These are phyloP conservation scores for Ardeotis arabs DNA, from an alignment of 2,113 vertebrate genomes.

Conservation along the genomic window DNA sequence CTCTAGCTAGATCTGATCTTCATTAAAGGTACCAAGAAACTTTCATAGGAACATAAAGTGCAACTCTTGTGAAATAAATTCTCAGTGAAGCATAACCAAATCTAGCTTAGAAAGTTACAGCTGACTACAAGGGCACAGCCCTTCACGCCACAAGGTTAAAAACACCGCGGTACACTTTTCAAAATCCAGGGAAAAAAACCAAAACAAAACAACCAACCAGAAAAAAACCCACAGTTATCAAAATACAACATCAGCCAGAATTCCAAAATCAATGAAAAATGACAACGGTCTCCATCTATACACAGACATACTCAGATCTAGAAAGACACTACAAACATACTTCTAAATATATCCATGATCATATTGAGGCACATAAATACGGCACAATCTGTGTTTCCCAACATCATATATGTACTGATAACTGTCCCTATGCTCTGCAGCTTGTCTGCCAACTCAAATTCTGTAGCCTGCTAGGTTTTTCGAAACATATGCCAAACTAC, in stretches of 20 bases:
- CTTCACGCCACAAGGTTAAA: not conserved
- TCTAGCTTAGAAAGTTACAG: not conserved
- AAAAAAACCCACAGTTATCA: not conserved
- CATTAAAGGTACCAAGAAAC: not conserved
- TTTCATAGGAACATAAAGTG: not conserved
- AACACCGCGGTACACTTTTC: not conserved
- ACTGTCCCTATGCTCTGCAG: not conserved
- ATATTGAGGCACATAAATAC: not conserved
- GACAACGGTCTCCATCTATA: not conserved
- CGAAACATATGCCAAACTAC: not conserved
- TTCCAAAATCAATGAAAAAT: not conserved
- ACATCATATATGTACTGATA: not conserved
- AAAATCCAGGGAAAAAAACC: not conserved
- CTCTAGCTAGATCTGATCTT: not conserved
- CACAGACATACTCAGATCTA: fast-evolving
- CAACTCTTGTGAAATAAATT: not conserved
- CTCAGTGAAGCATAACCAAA: not conserved
- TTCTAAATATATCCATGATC: not conserved
- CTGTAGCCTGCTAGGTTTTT: not conserved
- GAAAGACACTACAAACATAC: not conserved
- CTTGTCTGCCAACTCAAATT: not conserved
- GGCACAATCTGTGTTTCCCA: not conserved
- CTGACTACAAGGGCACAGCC: not conserved
- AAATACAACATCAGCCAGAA: not conserved
- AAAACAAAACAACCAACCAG: not conserved